Evolutionary conservation across 92 coral and sea anemone species (phyloP).

Genomic region (Galaxea fascicularis): DNA sequence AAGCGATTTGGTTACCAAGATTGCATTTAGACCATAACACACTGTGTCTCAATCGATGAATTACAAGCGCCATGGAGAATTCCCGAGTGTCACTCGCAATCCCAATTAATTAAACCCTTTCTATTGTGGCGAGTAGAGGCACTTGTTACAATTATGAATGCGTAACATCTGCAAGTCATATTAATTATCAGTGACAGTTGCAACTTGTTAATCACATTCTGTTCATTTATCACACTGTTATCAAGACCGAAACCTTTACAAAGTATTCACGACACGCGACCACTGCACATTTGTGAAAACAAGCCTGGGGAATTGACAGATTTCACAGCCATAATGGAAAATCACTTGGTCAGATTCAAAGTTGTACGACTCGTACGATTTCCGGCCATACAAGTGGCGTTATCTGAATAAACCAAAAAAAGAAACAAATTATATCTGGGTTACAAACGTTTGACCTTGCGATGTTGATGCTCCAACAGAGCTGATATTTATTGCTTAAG

Average conservation of each 20-base stretch:
- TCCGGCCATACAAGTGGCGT: neutral
- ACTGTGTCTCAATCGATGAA: neutral
- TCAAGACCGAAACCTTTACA: neutral
- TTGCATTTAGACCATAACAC: too few relatives aligned
- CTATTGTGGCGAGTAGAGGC: neutral
- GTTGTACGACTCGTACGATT: neutral
- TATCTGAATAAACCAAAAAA: too few relatives aligned
- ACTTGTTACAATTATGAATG: neutral
- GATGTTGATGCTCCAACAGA: too few relatives aligned
- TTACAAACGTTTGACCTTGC: too few relatives aligned
- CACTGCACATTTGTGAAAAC: neutral
- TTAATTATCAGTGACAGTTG: neutral
- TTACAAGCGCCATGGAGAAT: neutral
- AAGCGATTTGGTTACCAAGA: too few relatives aligned
- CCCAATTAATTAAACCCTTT: neutral
- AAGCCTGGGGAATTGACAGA: neutral
- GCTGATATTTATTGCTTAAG: too few relatives aligned
- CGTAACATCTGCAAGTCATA: neutral
- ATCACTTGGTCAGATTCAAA: neutral
- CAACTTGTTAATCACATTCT: neutral
- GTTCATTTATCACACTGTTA: constrained; percentile 6
- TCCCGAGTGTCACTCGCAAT: neutral
- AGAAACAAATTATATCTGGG: too few relatives aligned
- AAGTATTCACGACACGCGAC: constrained; percentile 16
- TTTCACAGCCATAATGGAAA: too few relatives aligned